A percentile compares a stretch with the other conserved stretches of the same genome.
Conservation (phyloP, 53 echinoderm and acorn worm genomes). For the Mesocentrotus franciscanus region DNA sequence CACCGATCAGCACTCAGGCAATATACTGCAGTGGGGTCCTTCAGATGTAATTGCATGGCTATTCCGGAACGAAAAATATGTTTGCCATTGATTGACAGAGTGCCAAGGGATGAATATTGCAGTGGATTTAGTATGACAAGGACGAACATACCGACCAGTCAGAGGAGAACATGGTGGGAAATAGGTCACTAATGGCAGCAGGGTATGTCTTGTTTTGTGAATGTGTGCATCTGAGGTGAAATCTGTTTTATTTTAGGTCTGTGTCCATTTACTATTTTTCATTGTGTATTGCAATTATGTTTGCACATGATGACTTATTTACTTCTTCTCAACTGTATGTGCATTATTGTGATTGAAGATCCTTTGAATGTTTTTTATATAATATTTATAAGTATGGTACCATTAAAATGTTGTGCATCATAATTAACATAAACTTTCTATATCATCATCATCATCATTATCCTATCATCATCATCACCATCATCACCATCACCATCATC, state of each 20-base stretch:
- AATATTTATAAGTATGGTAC: neutral
- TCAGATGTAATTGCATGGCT: neutral
- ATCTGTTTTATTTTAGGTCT: neutral
- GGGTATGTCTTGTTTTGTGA: neutral
- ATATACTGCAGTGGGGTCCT: neutral
- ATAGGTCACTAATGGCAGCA: neutral
- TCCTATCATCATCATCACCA: neutral
- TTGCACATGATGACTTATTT: too few relatives aligned
- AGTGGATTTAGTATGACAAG: neutral
- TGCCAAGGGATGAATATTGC: neutral
- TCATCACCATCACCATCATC: neutral
- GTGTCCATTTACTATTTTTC: too few relatives aligned
- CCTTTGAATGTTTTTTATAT: neutral
- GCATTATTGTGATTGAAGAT: neutral
- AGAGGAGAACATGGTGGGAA: neutral
- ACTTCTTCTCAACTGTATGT: too few relatives aligned
- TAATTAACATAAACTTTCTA: too few relatives aligned
- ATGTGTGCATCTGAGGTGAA: neutral
- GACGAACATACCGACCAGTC: neutral
- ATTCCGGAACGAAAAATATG: constrained; percentile 7
- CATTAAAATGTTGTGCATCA: neutral
- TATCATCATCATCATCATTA: neutral
- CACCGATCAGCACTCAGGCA: neutral
- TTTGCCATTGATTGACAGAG: neutral
- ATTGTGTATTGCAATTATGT: too few relatives aligned